Conservation (phyloP, 2,888 invertebrate genomes). For the Noctuana brunneofusca region DNA sequence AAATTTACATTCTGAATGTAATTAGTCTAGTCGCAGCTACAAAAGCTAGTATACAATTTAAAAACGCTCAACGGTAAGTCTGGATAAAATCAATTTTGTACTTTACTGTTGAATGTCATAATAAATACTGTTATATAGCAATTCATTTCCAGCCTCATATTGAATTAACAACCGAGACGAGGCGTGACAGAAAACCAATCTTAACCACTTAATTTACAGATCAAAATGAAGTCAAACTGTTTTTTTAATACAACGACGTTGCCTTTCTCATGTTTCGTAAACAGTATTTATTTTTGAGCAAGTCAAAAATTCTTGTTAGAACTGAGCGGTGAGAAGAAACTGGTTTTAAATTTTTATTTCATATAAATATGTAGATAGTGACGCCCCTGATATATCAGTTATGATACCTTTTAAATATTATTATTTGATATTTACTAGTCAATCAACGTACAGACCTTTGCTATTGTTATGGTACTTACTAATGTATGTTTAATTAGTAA, state of each 20-base stretch:
- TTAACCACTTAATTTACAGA: conserved; percentile 57
- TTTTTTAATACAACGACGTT: conserved; percentile 59
- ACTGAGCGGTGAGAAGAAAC: conserved; percentile 69
- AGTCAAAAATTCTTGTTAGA: conserved; percentile 80
- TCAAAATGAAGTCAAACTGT: conserved; percentile 53
- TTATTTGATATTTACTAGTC: conserved; percentile 57
- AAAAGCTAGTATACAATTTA: conserved; percentile 55
- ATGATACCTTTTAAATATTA: conserved; percentile 63
- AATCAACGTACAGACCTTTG: too few relatives aligned
- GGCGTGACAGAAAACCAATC: conserved; percentile 58
- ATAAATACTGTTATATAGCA: conserved; percentile 75
- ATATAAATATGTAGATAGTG: conserved; percentile 74
- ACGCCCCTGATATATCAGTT: conserved; percentile 71
- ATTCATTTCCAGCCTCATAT: conserved; percentile 63
- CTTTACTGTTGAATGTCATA: conserved; percentile 77
- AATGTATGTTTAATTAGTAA: too few relatives aligned
- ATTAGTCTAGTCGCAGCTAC: conserved; percentile 7
- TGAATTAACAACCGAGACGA: conserved; percentile 56
- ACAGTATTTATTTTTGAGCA: conserved; percentile 80
- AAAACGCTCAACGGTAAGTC: conserved; percentile 62
- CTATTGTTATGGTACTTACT: too few relatives aligned
- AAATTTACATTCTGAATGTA: conserved; percentile 35
- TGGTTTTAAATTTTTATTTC: conserved; percentile 73
- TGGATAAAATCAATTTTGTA: conserved; percentile 78
- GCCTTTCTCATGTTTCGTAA: conserved; percentile 77